phyloP scores from a whole-genome alignment of 2,888 invertebrate species.

The Crepidodera aurea region DNA sequence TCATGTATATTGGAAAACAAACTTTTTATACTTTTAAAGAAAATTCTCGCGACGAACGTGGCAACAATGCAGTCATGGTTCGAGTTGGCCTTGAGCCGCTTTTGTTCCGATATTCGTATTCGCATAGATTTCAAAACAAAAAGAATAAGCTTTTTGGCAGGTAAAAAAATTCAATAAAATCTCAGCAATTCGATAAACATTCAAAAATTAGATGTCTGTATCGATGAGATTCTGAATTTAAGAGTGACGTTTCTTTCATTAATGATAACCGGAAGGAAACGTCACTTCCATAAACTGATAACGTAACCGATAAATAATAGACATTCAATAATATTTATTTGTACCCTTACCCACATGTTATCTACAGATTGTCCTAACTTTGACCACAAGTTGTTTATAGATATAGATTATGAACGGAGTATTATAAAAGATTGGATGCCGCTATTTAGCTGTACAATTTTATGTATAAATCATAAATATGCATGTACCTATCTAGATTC shows the following conservation, averaged over 20 bases:
- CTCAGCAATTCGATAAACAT: no score
- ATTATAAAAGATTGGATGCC: no score
- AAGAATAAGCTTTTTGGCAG: not conserved
- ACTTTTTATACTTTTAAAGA: no score
- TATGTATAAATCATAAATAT: no score
- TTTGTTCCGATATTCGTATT: constrained; percentile 21
- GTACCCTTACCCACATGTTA: not conserved
- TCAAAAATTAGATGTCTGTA: not conserved
- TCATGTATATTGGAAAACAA: no score
- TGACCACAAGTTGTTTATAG: no score
- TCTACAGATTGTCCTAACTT: no score
- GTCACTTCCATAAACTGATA: not conserved
- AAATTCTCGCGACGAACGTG: no score
- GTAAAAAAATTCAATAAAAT: not conserved
- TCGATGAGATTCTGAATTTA: no score
- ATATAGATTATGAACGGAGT: no score
- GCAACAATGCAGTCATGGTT: constrained; percentile 1
- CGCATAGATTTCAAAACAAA: not conserved
- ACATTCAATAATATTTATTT: not conserved
- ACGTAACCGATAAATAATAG: not conserved
- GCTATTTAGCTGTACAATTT: no score
- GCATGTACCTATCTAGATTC: no score
- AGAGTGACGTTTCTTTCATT: not conserved
- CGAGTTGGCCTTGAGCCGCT: constrained; percentile 33
- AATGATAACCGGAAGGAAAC: constrained; percentile 1